These are phyloP conservation scores for Drosophila truncata DNA, from an alignment of 1,140 invertebrate genomes.

Conservation along the genomic window DNA sequence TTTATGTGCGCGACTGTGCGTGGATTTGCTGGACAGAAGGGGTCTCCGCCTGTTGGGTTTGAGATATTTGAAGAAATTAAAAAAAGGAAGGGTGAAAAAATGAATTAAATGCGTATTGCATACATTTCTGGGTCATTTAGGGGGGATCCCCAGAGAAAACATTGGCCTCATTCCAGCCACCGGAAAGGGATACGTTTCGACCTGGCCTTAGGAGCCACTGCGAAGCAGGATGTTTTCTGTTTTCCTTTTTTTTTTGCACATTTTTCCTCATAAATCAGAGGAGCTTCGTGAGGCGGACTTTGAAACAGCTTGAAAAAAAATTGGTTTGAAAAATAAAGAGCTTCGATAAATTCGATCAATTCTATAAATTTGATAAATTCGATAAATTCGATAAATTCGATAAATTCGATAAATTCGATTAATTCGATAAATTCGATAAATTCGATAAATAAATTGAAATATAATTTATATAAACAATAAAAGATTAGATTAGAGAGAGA, in stretches of 20 bases:
- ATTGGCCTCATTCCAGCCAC: conserved; percentile 1
- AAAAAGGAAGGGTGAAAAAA: conserved; percentile 35
- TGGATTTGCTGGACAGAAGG: conserved; percentile 58
- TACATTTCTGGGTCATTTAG: conserved; percentile 62
- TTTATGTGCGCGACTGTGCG: conserved; percentile 76
- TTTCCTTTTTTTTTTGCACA: not conserved
- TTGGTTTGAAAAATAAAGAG: no score
- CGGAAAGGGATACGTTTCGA: conserved; percentile 25
- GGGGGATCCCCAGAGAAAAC: conserved; percentile 32
- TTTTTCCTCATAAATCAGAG: conserved; percentile 20
- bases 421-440: no score
- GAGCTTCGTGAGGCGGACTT: no score
- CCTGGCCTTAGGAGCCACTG: conserved; percentile 2
- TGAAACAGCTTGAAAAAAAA: not conserved
- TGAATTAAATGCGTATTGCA: conserved; percentile 64
- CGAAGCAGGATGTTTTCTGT: not conserved
- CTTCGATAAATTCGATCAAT: no score
- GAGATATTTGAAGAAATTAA: conserved; percentile 73
- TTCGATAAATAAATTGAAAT: no score
- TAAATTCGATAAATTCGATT: no score
- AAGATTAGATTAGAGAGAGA: no score
- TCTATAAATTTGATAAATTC: no score
- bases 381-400: no score
- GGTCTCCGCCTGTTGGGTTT: not conserved
- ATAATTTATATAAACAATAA: no score